Evolutionary conservation across 1,140 invertebrate species (phyloP), one percentile per base, ranked within the genome.

Genomic region (Lordiphosa mommai): DNA sequence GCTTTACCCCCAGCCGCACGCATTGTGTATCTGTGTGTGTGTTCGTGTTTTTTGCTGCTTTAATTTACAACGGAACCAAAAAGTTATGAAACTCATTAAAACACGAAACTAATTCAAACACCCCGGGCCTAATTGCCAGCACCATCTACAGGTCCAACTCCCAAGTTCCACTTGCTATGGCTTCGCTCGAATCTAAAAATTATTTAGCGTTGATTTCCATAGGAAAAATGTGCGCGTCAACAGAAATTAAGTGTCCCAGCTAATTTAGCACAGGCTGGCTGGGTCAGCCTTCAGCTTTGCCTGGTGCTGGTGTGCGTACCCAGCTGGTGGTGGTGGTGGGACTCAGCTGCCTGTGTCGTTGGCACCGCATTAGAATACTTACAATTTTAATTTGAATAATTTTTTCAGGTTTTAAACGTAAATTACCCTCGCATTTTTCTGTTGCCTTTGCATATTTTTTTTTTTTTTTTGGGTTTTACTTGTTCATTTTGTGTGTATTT

Each of bases 331-430:
- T 73, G 61, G 41, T 34, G 47, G 59, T 68, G 57, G 36, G 50
- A 38, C 57, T 33, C 55, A 58, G 57, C 30, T 61, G 65, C 58
- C 64, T 46, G 55, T 60, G 76, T 67, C 77, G 30, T 58, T 50
- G 61, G 48, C 56, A 70, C 37, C 66, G 67, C 77, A 80, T 82
- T 68, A 73, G 72, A 84, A 82, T 82, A 82, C 76, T 84, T 82
- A 84, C 76, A 82, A 82, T 82, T 82, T 82, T 82, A 82, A 82
- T 82, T 82, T 82, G 76, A 82, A 82, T 82, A 82, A 82, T 82
- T 82, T 82, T 43, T 72, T 72, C 77, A 76, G 76, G 77, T 77
- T 84, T 73, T 82, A 82, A 82, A 82, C 76, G 76, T 84, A 82
- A 82, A 82, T 82, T 82, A 80, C 76, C 76, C 76, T 47, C 61